Base-by-base conservation (phyloP, 2,888 invertebrate species). In the Lochmaea capreae region DNA sequence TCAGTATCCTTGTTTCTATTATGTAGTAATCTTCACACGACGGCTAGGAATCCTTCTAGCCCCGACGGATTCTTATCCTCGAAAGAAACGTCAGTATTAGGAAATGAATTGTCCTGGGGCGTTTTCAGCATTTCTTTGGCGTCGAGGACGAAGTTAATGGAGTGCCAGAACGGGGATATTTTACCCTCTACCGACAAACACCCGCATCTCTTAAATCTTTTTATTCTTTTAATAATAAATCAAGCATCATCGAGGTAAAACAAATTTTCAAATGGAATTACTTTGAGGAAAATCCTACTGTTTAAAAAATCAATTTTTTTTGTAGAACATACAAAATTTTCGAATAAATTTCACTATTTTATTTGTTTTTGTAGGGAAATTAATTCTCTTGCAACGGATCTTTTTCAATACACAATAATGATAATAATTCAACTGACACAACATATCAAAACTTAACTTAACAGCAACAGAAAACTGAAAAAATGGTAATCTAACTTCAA, bases 91-190 rank as follows among this genome's bases (percentile, higher is more conserved):
- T 67, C 67, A 59, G 59, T 43, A 67, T 67, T 67, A 67, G 67
- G 59, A 67, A 67, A 67, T 67, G 67, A 67, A 67, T 67, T 43
- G 70, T 70, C 70, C 70, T 70, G 70, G 70, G 70, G 70, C 63
- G 63, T 63, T 70, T 63, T 70, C 54, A 63, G 69, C 69, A 54
- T 63, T 69, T 63, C 42, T 69, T 69, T 62, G 70, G 70, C 70
- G 54, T 63, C 73, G 59, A 68, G 65, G 58, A 69, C 73, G 33
- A 65, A 69, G 68, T 73, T 69, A 73, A 73, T 73, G 69, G 73
- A 65, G 72, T 68, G 72, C 68, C 68, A 33, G 63, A 65, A 58
- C 69, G 39, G 43, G 59, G 68, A 68, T 68, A 49, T 68, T 65
- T 68, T 46, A 49, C 65, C 68, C 52, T 62, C 26, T 61, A 61